Base-by-base conservation (phyloP, 2,797 vertebrate species). In the Danio albolineatus region DNA sequence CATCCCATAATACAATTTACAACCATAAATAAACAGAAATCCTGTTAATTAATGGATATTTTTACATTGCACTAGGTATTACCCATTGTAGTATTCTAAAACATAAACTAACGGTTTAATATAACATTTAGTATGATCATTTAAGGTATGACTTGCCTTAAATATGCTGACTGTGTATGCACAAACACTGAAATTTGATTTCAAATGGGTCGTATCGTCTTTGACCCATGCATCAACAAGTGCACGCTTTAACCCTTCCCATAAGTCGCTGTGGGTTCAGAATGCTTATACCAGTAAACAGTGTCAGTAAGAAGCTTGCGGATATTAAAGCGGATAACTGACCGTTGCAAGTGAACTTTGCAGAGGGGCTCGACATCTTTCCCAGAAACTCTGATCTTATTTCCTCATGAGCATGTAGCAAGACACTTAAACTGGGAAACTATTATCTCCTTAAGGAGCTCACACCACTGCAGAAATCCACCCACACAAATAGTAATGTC, bases 261-360 rank as follows among this genome's bases (percentile, higher is more conserved):
- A 64, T 10, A 14, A 14, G 28, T 64, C 36, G 39, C 0, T 8
- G 17, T 56, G 61, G 0, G 9, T 62, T 70, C 16, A 76, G 16
- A 6, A 14, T 6, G 16, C 62, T 54, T 8, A 60, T 74, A 16
- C 69, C 73, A 70, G 59, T 73, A 46, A 64, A 53, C 19, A 77
- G 56, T 80, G 78, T 72, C 59, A 51, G 81, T 81, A 81, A 73
- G 39, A 48, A 81, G 71, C 65, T 81, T 83, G 78, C 0, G 51
- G 54, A 60, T 60, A 73, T 73, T 54, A 64, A 73, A 83, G 74
- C 51, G 79, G 74, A 83, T 66, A 57, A 79, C 65, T 70, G 65
- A 62, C 28, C 19, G 2, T 36, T 71, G 51, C 59, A 56, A 60
- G 46, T 76, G 14, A 76, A 79, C 72, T 76, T 82, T 48, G 78